These are phyloP conservation scores for Pseudomyrmex dendroicus DNA, from an alignment of 1,140 invertebrate genomes.

Conservation along the genomic window DNA sequence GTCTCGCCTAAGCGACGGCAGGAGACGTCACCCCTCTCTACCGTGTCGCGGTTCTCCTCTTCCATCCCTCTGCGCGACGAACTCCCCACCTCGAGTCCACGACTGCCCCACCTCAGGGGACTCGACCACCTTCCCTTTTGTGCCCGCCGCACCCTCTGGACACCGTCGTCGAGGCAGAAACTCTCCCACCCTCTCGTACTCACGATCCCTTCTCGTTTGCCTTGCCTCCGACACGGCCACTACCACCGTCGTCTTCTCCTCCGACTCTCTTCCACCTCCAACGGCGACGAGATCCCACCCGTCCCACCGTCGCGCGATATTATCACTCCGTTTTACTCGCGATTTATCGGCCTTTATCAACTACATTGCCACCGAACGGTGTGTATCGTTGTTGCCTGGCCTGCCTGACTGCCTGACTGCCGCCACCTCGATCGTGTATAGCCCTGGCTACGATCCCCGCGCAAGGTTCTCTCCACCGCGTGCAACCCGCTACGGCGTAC, in stretches of 20 bases:
- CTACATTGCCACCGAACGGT: conserved; percentile 79
- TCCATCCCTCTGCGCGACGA: conserved; percentile 25
- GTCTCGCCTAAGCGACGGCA: conserved; percentile 39
- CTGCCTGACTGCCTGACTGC: conserved; percentile 65
- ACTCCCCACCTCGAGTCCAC: conserved; percentile 5
- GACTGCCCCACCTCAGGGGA: conserved; percentile 48
- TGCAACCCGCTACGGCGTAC: conserved; percentile 29
- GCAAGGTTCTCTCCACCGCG: conserved; percentile 33
- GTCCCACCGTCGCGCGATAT: conserved; percentile 76
- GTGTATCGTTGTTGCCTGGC: conserved; percentile 71
- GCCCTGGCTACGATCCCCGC: conserved; percentile 24
- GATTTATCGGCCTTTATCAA: conserved; percentile 85
- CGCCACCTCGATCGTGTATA: conserved; percentile 31
- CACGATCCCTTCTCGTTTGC: not conserved
- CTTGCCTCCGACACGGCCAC: conserved; percentile 41
- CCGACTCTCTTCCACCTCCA: conserved; percentile 52
- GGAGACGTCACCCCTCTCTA: conserved; percentile 46
- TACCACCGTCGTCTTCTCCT: conserved; percentile 55
- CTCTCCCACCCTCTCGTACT: conserved; percentile 21
- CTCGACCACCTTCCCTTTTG: conserved; percentile 60
- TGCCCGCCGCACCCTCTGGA: conserved; percentile 43
- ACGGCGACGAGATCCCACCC: conserved; percentile 51
- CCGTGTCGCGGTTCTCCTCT: conserved; percentile 28
- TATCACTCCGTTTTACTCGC: conserved; percentile 84
- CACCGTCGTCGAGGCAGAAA: conserved; percentile 55